Conservation (phyloP, 2,888 invertebrate genomes). For the Encarsia formosa region DNA sequence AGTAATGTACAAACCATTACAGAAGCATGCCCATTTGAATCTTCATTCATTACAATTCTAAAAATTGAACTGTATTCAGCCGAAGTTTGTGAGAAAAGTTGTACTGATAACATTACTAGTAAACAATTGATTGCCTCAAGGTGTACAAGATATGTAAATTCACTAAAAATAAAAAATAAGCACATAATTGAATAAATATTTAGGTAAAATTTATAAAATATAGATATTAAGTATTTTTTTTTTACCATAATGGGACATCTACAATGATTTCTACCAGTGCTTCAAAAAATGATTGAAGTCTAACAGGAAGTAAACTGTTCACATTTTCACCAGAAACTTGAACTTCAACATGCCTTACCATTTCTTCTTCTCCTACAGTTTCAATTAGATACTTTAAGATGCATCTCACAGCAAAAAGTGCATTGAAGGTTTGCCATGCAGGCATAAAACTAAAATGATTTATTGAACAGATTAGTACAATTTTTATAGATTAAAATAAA, state of each 20-base stretch:
- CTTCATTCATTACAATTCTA: constrained; percentile 63
- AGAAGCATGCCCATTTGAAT: constrained; percentile 71
- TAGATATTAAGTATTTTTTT: constrained; percentile 29
- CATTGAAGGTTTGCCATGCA: constrained; percentile 93
- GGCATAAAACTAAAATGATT: constrained; percentile 64
- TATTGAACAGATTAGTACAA: constrained; percentile 22
- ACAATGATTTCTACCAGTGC: constrained; percentile 75
- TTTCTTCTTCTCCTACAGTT: constrained; percentile 81
- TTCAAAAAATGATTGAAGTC: constrained; percentile 71
- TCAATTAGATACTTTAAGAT: constrained; percentile 86
- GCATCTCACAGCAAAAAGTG: constrained; percentile 82
- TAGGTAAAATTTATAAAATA: background rate
- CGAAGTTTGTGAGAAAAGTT: constrained; percentile 68
- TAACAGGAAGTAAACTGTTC: constrained; percentile 32
- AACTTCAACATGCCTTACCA: constrained; percentile 76
- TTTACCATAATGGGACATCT: constrained; percentile 77
- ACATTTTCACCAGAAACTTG: constrained; percentile 47
- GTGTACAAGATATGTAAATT: constrained; percentile 80
- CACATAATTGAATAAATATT: background rate
- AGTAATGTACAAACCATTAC: constrained; percentile 76
- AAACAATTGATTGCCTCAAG: constrained; percentile 85
- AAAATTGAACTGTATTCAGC: constrained; percentile 50
- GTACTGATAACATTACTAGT: constrained; percentile 82
- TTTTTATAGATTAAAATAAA: constrained; percentile 2
- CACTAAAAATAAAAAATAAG: constrained; percentile 53